Evolutionary conservation across 2,797 vertebrate genomes (phyloP).

Genomic region (Hippoglossus hippoglossus): DNA sequence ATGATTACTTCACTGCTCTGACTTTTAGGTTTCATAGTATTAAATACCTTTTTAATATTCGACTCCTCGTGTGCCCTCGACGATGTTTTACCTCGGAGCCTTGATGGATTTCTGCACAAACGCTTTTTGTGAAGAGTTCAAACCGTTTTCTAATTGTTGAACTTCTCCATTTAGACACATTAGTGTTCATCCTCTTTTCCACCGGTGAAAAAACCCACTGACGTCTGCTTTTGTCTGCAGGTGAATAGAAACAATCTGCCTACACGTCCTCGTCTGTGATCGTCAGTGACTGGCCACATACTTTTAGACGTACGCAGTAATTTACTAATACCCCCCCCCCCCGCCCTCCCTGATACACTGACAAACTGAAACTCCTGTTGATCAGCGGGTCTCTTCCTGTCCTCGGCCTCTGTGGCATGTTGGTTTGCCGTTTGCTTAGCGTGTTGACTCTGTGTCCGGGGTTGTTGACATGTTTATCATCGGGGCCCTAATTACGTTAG

Average conservation of each 20-base stretch:
- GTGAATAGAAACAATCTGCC: too few species aligned
- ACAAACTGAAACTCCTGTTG: too few species aligned
- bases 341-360: too few species aligned
- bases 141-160: too few species aligned
- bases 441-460: conserved; percentile 44
- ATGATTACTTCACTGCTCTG: conserved; percentile 42
- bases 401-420: conserved; percentile 27
- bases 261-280: too few species aligned
- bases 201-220: too few species aligned
- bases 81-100: background rate
- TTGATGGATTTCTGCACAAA: too few species aligned
- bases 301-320: background rate
- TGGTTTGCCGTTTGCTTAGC: conserved; percentile 40
- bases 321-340: too few species aligned
- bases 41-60: conserved; percentile 15
- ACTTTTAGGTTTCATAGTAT: conserved; percentile 19
- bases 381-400: background rate
- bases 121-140: too few species aligned
- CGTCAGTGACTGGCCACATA: background rate
- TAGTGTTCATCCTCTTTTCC: too few species aligned
- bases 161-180: too few species aligned
- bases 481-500: conserved; percentile 43
- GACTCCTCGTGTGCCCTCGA: background rate
- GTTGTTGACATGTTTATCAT: conserved; percentile 55
- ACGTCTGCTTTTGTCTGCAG: too few species aligned